Conservation (phyloP, 2,888 invertebrate genomes). For the Spicauda simplicius region DNA sequence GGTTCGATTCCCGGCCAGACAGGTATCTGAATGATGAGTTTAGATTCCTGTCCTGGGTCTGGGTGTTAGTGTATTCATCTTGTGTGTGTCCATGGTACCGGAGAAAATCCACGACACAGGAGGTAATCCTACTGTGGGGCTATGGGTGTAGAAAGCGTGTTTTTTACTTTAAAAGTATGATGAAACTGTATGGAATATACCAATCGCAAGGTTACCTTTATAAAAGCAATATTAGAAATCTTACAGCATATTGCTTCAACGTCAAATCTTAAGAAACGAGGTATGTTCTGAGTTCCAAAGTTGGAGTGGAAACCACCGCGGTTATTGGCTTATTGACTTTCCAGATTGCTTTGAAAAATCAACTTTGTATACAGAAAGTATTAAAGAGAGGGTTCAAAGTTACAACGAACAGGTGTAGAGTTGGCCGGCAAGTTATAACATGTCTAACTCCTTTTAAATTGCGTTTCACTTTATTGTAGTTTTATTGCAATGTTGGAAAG, state of each 20-base stretch:
- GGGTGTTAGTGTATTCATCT: no score
- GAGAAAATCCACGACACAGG: no score
- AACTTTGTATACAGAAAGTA: slow-evolving; percentile 29
- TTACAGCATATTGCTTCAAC: neutral
- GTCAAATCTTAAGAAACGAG: slow-evolving; percentile 36
- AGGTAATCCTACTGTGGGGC: no score
- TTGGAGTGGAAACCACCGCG: slow-evolving; percentile 41
- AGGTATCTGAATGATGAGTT: no score
- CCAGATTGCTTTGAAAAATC: slow-evolving; percentile 31
- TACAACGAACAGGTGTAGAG: slow-evolving; percentile 1
- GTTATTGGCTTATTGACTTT: slow-evolving; percentile 47
- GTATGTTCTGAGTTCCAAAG: slow-evolving; percentile 47
- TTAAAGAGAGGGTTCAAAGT: slow-evolving; percentile 21
- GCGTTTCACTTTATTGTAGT: neutral
- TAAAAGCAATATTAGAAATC: slow-evolving; percentile 28
- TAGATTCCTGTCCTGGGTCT: no score
- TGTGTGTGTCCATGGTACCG: no score
- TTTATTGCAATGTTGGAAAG: neutral
- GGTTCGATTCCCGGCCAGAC: no score
- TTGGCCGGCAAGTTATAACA: neutral
- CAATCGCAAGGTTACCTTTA: neutral
- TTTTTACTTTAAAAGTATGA: no score
- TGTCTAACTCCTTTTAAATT: slow-evolving; percentile 1
- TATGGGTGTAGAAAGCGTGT: no score
- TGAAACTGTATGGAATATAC: no score